Evolutionary conservation across 1,140 invertebrate genomes (phyloP).

Genomic region (Orchestia grillus): DNA sequence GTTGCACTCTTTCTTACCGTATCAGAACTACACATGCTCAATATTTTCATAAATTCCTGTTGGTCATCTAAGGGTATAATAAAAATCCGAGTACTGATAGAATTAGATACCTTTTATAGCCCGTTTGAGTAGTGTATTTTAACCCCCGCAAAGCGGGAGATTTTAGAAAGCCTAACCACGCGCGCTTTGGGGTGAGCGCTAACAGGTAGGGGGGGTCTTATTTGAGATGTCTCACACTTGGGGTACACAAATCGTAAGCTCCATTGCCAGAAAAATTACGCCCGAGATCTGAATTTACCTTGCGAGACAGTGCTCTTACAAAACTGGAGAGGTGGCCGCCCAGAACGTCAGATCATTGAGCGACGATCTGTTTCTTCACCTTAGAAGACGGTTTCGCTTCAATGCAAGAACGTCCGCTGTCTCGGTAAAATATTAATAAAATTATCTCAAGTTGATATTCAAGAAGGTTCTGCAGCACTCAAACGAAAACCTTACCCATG

Average conservation of each 20-base stretch:
- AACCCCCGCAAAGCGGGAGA: no score
- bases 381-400: not conserved
- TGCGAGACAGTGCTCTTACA: not conserved
- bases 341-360: not conserved
- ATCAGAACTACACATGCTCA: no score
- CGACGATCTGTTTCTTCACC: not conserved
- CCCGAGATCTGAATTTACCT: not conserved
- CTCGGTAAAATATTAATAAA: not conserved
- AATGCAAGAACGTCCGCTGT: not conserved
- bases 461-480: not conserved
- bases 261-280: not conserved
- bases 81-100: no score
- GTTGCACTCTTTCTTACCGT: no score
- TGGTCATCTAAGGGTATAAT: no score
- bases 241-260: not conserved
- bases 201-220: no score
- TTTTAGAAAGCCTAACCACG: no score
- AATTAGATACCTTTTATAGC: no score
- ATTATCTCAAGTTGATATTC: not conserved
- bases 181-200: no score
- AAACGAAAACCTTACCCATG: not conserved
- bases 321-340: not conserved
- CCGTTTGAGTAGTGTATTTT: no score
- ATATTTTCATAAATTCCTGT: no score
- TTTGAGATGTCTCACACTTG: not conserved